Evolutionary conservation across 2,113 vertebrate genomes (phyloP).

Genomic region (Pristiophorus japonicus): DNA sequence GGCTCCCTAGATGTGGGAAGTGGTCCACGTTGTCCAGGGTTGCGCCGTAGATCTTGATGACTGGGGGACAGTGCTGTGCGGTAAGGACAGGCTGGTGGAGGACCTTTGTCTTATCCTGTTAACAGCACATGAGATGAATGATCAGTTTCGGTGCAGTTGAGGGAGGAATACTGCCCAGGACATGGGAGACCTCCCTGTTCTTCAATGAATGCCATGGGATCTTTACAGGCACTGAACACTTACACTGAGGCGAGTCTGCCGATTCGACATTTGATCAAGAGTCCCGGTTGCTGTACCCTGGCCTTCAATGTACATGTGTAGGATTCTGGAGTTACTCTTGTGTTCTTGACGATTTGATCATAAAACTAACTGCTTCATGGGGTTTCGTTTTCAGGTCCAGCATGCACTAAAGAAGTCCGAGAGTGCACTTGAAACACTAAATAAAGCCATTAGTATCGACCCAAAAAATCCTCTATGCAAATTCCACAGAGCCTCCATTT

Average conservation of each 20-base stretch:
- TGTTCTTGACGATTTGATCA: background rate
- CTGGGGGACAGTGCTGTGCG: too few species aligned
- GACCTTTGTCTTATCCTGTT: too few species aligned
- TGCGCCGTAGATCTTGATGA: too few species aligned
- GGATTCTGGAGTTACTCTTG: background rate
- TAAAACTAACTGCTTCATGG: background rate
- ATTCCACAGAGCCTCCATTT: slow-evolving; percentile 93
- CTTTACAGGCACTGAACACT: too few species aligned
- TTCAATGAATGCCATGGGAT: background rate
- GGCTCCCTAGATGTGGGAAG: too few species aligned
- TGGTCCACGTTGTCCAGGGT: too few species aligned
- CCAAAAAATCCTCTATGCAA: slow-evolving; percentile 98
- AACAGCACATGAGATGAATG: too few species aligned
- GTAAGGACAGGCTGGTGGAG: too few species aligned
- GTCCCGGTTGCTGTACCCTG: background rate
- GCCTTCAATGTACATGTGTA: background rate
- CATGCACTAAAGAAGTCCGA: slow-evolving; percentile 96
- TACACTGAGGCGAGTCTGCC: too few species aligned
- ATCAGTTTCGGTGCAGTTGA: background rate
- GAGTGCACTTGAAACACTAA: slow-evolving; percentile 89
- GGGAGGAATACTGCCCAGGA: background rate
- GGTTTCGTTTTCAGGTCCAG: slow-evolving; percentile 67
- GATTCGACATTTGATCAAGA: background rate
- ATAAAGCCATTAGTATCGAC: slow-evolving; percentile 90
- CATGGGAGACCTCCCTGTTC: background rate